Conservation (phyloP, 2,888 invertebrate genomes). For the Patella pellucida region DNA sequence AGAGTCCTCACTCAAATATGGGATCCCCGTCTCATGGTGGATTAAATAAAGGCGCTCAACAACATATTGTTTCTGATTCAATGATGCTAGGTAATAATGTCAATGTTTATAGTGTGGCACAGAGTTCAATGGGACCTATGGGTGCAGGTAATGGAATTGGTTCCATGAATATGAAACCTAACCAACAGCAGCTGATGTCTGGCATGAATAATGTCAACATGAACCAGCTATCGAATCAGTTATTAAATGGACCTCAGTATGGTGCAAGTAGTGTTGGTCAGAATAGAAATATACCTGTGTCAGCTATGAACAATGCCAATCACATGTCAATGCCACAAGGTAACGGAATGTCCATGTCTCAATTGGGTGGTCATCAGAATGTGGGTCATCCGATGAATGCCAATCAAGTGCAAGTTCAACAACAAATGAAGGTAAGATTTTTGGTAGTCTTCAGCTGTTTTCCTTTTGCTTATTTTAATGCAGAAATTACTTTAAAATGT, state of each 20-base stretch:
- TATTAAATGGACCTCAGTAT: slow-evolving; percentile 68
- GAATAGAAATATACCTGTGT: slow-evolving; percentile 36
- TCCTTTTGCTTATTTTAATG: too few relatives aligned
- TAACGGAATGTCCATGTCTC: slow-evolving; percentile 40
- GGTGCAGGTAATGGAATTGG: slow-evolving; percentile 7
- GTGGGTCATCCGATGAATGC: slow-evolving; percentile 52
- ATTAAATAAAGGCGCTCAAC: slow-evolving; percentile 43
- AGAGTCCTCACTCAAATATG: slow-evolving; percentile 61
- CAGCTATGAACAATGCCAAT: slow-evolving; percentile 42
- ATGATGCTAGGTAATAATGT: neutral
- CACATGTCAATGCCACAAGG: slow-evolving; percentile 43
- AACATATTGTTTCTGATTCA: slow-evolving; percentile 29
- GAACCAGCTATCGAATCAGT: slow-evolving; percentile 51
- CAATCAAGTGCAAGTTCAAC: slow-evolving; percentile 41
- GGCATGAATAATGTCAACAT: slow-evolving; percentile 37
- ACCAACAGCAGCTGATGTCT: slow-evolving; percentile 41
- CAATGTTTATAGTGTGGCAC: slow-evolving; percentile 2
- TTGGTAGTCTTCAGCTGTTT: too few relatives aligned
- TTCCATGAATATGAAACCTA: slow-evolving; percentile 25
- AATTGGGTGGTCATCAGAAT: slow-evolving; percentile 49
- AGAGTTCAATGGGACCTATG: slow-evolving; percentile 5
- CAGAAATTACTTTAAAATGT: too few relatives aligned
- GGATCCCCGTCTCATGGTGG: slow-evolving; percentile 61
- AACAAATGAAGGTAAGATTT: slow-evolving; percentile 56
- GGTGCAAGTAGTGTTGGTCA: slow-evolving; percentile 49